Conservation (phyloP, 2,113 vertebrate species). For the Crotalus viridis region DNA sequence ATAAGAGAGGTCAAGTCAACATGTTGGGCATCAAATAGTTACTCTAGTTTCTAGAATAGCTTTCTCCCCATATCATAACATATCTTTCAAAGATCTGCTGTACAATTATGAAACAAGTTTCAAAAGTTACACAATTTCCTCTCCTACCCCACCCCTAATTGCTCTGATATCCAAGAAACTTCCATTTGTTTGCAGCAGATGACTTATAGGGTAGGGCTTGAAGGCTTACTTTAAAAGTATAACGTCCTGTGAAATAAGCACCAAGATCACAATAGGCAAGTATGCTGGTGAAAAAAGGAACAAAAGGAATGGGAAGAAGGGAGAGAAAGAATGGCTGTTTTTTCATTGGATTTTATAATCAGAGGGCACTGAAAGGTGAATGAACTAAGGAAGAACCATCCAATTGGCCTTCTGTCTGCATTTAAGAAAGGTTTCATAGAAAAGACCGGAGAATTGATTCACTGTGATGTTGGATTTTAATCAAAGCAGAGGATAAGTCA, state of each 20-base stretch:
- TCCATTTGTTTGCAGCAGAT: background rate
- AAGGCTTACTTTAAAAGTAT: background rate
- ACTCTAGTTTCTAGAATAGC: background rate
- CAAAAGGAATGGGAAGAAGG: background rate
- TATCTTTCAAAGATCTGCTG: background rate
- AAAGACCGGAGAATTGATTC: slow-evolving; percentile 68
- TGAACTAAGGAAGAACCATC: slow-evolving; percentile 42
- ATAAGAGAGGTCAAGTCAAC: background rate
- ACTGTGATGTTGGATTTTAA: slow-evolving; percentile 67
- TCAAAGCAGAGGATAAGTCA: slow-evolving; percentile 67
- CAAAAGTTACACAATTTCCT: background rate
- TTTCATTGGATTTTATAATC: slow-evolving; percentile 41
- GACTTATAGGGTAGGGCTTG: background rate
- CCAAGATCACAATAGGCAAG: background rate
- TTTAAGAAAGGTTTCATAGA: slow-evolving; percentile 51
- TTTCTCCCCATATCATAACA: background rate
- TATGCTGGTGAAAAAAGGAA: background rate
- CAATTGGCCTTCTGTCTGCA: slow-evolving; percentile 61
- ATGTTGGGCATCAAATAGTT: background rate
- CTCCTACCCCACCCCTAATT: background rate
- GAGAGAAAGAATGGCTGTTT: slow-evolving; percentile 1
- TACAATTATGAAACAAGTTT: background rate
- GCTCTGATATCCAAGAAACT: background rate
- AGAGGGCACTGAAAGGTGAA: slow-evolving; percentile 62
- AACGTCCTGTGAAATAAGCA: background rate